These are phyloP conservation scores for Serilophus lunatus DNA, from an alignment of 2,113 vertebrate genomes.

Conservation along the genomic window DNA sequence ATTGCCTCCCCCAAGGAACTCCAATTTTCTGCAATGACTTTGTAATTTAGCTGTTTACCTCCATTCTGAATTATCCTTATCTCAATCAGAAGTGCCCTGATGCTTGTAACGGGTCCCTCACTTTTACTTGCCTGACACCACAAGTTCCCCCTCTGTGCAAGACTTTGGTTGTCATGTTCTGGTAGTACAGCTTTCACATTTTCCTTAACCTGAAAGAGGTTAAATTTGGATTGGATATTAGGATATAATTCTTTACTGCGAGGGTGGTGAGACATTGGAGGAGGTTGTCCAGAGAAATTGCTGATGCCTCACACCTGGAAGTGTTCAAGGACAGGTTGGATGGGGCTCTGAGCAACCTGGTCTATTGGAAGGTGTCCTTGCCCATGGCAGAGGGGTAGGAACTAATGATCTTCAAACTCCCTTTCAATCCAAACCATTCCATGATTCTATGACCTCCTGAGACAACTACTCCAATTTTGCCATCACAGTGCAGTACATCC, in stretches of 20 bases:
- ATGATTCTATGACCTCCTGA: background rate
- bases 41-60: background rate
- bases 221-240: background rate
- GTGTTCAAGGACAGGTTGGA: background rate
- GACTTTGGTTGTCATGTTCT: background rate
- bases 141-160: background rate
- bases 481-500: accelerated
- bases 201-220: background rate
- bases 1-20: background rate
- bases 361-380: background rate
- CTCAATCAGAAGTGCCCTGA: background rate
- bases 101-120: background rate
- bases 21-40: background rate
- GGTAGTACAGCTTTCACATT: background rate
- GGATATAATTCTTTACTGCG: background rate
- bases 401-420: background rate
- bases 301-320: background rate
- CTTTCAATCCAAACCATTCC: background rate
- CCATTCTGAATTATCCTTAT: background rate
- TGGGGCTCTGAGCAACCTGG: background rate
- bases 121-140: background rate
- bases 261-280: background rate
- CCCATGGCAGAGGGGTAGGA: background rate
- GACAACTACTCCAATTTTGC: background rate
- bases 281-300: background rate